Conservation (phyloP, 2,113 vertebrate species). For the Phasianus colchicus region DNA sequence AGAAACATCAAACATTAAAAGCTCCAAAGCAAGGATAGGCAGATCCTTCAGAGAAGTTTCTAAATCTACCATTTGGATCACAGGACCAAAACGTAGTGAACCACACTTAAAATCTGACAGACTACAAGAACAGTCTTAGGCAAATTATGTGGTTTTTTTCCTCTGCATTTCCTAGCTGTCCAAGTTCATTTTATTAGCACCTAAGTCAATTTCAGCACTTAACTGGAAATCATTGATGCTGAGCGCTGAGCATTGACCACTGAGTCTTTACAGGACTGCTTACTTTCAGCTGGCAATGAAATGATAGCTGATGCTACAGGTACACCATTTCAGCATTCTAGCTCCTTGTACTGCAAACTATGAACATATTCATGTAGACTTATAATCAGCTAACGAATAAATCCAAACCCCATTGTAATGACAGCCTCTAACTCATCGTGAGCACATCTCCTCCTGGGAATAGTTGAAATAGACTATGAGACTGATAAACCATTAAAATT, state of each 20-base stretch:
- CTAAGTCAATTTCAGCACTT: neutral
- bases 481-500: slow-evolving; percentile 5
- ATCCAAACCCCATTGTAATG: neutral
- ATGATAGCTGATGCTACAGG: neutral
- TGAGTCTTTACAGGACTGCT: neutral
- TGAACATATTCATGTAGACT: neutral
- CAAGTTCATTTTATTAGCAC: neutral
- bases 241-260: neutral
- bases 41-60: neutral
- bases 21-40: neutral
- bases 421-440: neutral
- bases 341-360: neutral
- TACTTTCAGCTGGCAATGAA: neutral
- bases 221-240: neutral
- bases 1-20: neutral
- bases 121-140: neutral
- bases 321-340: neutral
- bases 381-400: neutral
- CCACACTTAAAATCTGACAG: neutral
- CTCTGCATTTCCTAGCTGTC: neutral
- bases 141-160: neutral
- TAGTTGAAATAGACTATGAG: neutral
- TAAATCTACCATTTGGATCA: neutral
- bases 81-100: neutral
- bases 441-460: neutral